phyloP scores from a whole-genome alignment of 2,797 vertebrate species.

The Linurgus olivaceus region DNA sequence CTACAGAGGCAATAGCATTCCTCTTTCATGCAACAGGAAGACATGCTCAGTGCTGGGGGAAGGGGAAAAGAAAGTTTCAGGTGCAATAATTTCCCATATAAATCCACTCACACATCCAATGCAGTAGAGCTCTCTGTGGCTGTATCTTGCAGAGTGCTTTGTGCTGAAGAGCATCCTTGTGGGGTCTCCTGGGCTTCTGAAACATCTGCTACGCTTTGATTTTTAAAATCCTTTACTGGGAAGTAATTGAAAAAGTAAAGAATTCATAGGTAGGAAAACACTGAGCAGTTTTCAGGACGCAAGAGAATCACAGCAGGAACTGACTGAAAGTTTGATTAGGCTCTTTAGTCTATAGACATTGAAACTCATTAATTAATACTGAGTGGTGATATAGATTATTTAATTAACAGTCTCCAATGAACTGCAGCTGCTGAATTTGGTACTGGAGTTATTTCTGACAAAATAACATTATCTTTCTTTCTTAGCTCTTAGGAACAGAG shows the following conservation, averaged over 20 bases:
- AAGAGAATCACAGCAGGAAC: background rate
- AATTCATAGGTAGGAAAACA: background rate
- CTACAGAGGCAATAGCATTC: background rate
- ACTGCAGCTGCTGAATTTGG: background rate
- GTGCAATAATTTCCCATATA: background rate
- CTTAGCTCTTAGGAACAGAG: background rate
- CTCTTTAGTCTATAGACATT: background rate
- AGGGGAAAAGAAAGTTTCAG: background rate
- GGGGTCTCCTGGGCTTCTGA: background rate
- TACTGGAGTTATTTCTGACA: background rate
- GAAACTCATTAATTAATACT: background rate
- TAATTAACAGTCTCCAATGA: background rate
- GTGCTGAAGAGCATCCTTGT: background rate
- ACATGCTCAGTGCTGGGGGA: background rate
- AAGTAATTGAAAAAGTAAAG: background rate
- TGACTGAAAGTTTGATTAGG: background rate
- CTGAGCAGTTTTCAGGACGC: background rate
- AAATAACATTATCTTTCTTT: background rate
- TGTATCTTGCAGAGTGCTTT: background rate
- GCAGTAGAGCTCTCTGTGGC: background rate
- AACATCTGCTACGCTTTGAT: background rate
- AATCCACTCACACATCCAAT: accelerated
- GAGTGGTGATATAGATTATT: background rate
- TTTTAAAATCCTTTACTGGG: background rate
- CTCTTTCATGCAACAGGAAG: background rate